Conservation (phyloP, 2,888 invertebrate genomes). For the Perdita meconis region DNA sequence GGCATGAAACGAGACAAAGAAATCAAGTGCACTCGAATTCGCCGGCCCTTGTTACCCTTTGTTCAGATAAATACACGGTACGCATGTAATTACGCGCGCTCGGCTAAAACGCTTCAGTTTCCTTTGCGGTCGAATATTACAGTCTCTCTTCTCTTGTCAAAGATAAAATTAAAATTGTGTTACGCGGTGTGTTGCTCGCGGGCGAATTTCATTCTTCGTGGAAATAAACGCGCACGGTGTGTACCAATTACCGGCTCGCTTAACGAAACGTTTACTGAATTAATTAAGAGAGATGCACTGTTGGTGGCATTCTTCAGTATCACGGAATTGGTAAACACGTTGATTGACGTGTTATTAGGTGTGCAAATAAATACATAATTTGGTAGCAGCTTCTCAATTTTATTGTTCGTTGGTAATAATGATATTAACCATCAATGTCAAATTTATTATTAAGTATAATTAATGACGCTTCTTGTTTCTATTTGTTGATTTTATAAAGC, state of each 20-base stretch:
- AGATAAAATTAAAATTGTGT: slow-evolving; percentile 24
- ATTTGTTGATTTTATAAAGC: no score
- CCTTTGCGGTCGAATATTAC: slow-evolving; percentile 26
- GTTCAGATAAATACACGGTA: slow-evolving; percentile 54
- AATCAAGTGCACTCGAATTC: slow-evolving; percentile 60
- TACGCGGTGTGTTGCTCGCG: slow-evolving; percentile 34
- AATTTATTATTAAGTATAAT: no score
- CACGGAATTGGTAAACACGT: no score
- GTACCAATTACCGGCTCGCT: not conserved
- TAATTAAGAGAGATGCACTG: no score
- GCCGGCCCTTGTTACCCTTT: slow-evolving; percentile 54
- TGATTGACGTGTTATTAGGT: no score
- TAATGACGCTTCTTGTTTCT: no score
- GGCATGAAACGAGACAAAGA: slow-evolving; percentile 58
- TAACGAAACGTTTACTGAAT: not conserved
- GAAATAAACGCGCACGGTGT: not conserved
- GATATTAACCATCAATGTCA: no score
- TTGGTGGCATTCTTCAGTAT: no score
- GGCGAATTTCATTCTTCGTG: not conserved
- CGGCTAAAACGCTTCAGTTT: slow-evolving; percentile 25
- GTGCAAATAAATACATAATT: no score
- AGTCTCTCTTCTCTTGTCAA: not conserved
- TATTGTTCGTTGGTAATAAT: no score
- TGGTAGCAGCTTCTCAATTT: no score
- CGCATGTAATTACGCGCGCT: slow-evolving; percentile 53